phyloP scores from a whole-genome alignment of 92 coral and sea anemone genomes.

The Paramuricea clavata region DNA sequence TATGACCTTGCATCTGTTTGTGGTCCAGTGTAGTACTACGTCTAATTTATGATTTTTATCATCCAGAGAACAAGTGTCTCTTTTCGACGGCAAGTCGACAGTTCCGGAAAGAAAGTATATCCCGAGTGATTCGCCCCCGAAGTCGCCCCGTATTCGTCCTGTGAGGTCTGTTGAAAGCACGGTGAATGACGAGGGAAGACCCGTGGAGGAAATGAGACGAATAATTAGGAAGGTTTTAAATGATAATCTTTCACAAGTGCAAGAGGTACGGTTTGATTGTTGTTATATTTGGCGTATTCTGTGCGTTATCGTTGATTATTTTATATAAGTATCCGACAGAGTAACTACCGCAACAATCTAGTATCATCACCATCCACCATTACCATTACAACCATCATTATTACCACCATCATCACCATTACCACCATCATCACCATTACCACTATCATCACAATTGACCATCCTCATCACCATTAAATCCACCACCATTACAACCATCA shows the following conservation, averaged over 20 bases:
- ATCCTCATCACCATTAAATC: background rate
- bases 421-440: too few species aligned
- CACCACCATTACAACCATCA: background rate
- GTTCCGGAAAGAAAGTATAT: constrained; percentile 41
- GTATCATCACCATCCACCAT: too few species aligned
- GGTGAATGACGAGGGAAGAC: constrained; percentile 86
- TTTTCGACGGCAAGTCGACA: constrained; percentile 70
- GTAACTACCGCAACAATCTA: too few species aligned
- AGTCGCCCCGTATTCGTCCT: constrained; percentile 86
- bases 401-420: too few species aligned
- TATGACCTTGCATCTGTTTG: too few species aligned
- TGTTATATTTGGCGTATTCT: too few species aligned
- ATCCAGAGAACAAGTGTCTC: constrained; percentile 84
- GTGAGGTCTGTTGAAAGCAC: constrained; percentile 87
- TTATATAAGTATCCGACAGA: too few species aligned
- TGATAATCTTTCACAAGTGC: constrained; percentile 80
- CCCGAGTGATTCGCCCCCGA: constrained; percentile 74
- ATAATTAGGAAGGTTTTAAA: constrained; percentile 71
- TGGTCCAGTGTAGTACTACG: too few species aligned
- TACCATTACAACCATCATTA: background rate
- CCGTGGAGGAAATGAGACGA: constrained; percentile 83
- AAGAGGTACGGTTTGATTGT: constrained; percentile 90
- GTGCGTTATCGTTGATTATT: too few species aligned
- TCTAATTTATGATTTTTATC: background rate
- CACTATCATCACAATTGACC: background rate